A percentile compares a stretch with the other conserved stretches of the same genome.
Conservation (phyloP, 2,113 vertebrate species). For the Gulo gulo region DNA sequence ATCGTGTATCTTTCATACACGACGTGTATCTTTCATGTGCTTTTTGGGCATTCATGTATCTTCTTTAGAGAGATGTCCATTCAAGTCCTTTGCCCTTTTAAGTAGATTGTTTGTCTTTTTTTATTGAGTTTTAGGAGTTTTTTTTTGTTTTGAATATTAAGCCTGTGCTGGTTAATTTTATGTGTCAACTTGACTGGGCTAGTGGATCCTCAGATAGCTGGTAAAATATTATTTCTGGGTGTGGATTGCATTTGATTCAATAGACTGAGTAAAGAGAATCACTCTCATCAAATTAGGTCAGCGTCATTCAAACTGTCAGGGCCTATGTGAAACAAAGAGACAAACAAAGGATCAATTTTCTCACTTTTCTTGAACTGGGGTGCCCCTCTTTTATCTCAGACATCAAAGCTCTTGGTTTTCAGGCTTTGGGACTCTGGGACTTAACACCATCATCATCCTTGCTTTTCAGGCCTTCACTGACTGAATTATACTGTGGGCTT, state of each 20-base stretch:
- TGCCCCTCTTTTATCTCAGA: neutral
- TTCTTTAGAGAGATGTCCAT: neutral
- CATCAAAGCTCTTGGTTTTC: neutral
- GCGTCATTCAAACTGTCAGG: neutral
- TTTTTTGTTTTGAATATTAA: neutral
- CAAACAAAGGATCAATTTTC: neutral
- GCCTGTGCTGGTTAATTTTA: neutral
- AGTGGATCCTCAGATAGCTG: neutral
- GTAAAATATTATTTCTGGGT: neutral
- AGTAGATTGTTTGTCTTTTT: neutral
- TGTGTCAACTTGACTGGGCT: neutral
- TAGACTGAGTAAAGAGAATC: neutral
- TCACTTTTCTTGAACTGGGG: neutral
- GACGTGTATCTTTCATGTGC: neutral
- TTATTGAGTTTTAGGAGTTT: neutral
- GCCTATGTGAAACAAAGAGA: neutral
- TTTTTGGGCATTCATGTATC: neutral
- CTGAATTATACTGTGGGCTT: neutral
- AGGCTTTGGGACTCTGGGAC: neutral
- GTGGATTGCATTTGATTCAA: neutral
- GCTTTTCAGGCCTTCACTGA: neutral
- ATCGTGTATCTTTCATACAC: neutral
- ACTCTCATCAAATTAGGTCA: neutral
- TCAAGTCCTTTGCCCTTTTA: neutral
- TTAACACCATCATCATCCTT: neutral